Evolutionary conservation across 1,140 invertebrate genomes (phyloP).

Genomic region (Polypedilum vanderplanki): DNA sequence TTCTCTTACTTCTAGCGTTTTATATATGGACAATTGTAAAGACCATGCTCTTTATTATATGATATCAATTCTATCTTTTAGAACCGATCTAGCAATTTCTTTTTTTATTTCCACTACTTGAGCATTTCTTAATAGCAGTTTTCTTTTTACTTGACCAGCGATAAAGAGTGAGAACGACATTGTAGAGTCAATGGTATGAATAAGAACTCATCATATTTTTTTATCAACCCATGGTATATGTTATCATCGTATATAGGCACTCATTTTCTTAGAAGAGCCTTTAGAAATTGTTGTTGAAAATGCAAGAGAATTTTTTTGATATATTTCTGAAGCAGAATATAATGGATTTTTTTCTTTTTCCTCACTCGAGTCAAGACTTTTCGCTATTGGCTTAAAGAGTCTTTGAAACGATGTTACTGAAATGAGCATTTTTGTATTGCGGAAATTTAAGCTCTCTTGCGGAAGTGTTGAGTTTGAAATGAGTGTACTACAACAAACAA

Average conservation of each 20-base stretch:
- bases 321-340: background rate
- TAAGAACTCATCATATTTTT: background rate
- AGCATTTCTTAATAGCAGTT: background rate
- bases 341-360: constrained; percentile 8
- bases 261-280: background rate
- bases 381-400: background rate
- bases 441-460: background rate
- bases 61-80: background rate
- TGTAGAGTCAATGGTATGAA: background rate
- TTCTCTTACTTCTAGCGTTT: too few relatives aligned
- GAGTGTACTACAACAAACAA: background rate
- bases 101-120: background rate
- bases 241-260: background rate
- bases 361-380: background rate
- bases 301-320: background rate
- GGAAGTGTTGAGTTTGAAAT: background rate
- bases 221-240: background rate
- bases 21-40: too few relatives aligned
- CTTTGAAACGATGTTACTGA: background rate
- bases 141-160: background rate
- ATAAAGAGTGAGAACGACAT: background rate
- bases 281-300: background rate
- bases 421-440: background rate
- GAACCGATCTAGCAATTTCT: background rate
- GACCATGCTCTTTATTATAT: background rate